Base-by-base conservation (phyloP, 1,140 invertebrate genomes). In the Coelopa frigida region DNA sequence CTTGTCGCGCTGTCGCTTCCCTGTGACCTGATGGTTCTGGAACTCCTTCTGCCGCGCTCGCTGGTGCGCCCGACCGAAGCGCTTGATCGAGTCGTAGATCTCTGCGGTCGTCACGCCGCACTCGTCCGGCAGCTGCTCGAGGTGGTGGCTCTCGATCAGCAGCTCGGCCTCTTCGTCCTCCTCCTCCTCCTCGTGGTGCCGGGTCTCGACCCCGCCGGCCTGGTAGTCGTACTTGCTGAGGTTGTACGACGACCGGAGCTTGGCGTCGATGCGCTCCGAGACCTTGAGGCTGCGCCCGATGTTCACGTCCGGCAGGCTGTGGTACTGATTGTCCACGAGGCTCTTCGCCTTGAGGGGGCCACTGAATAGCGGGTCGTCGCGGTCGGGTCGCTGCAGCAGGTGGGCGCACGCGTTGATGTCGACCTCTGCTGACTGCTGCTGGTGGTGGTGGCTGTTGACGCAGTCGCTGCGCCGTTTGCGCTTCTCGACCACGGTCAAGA, bases 291-390 rank as follows among this genome's bases (percentile, higher is more conserved):
- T 79, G 56, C 79, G 79, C 41, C 78, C 75, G 24, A 80, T 78
- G 37, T 79, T 78, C 23, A 81, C 78, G 63, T 82, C 80, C 7
- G 80, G 80, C 45, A 83, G 61, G 5, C 80, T 82, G 59, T 79
- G 77, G 52, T 81, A 83, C 58, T 81, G 78, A 65, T 81, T 82
- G 66, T 80, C 77, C 40, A 33, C 31, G 5, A 62, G 52, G 55
- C 62, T 62, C n/a, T n/a, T n/a, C 24, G 58, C 52, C 44, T 64
- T 62, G 21, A 53, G 41, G 14, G 50, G 10, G n/a, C n/a, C n/a
- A 11, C 47, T 43, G 24, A 37, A 48, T 15, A 48, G 35, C 22
- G 23, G 24, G 14, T 41, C 37, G 18, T 26, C 40, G 40, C 24
- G 12, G 4, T 26, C 40, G 27, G 14, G 8, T 8, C 8, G 14